A percentile compares a stretch with the other conserved stretches of the same genome.
Conservation (phyloP, 35 echinoderm and acorn worm species). For the Lytechinus variegatus region DNA sequence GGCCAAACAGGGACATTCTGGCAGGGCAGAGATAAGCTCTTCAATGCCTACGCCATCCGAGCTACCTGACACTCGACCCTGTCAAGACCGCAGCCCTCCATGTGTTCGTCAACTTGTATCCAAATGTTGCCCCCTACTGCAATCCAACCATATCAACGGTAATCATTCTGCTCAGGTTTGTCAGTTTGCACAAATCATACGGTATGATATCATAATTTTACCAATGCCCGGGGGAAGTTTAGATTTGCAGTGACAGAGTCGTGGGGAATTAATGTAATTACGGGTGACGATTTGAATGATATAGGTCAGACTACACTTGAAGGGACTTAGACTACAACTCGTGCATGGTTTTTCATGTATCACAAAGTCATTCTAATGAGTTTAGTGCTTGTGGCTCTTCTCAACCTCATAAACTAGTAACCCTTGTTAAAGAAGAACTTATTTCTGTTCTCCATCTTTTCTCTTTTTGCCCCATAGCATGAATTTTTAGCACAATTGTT, state of each 20-base stretch:
- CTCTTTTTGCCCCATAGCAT: constrained; percentile 9
- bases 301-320: constrained; percentile 38
- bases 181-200: constrained; percentile 46
- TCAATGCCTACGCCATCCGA: constrained; percentile 39
- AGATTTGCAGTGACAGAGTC: constrained; percentile 50
- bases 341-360: constrained; percentile 40
- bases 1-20: background rate
- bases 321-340: constrained; percentile 11
- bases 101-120: constrained; percentile 26
- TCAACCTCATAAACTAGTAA: constrained; percentile 47
- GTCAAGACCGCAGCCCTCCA: background rate
- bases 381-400: constrained; percentile 6
- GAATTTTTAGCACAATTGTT: constrained; percentile 26
- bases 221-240: constrained; percentile 5
- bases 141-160: constrained; percentile 46
- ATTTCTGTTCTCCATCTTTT: background rate
- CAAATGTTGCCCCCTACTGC: constrained; percentile 36
- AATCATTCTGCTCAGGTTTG: constrained; percentile 47
- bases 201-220: constrained; percentile 40
- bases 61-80: constrained; percentile 37
- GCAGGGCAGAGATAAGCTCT: constrained; percentile 47
- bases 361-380: constrained; percentile 36
- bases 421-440: constrained; percentile 1
- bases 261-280: constrained; percentile 44
- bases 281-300: constrained; percentile 43